Evolutionary conservation across 2,888 invertebrate genomes (phyloP).

Genomic region (Ophioninae sp.): DNA sequence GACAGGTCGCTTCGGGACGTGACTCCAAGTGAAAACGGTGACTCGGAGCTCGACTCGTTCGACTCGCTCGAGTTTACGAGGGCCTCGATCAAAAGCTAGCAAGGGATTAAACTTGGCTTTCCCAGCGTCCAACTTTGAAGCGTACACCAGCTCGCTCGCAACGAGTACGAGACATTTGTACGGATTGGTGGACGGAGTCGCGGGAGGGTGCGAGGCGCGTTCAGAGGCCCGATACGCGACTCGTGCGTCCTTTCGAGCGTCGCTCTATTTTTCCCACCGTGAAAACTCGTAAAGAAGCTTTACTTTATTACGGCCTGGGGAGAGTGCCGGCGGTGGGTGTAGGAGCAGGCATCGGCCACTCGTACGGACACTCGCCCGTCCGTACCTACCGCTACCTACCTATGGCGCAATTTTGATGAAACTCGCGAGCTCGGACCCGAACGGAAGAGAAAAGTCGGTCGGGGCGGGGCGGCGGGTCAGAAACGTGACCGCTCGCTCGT

Average conservation of each 20-base stretch:
- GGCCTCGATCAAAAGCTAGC: constrained; percentile 10
- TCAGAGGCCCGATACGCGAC: background rate
- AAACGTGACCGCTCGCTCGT: constrained; percentile 56
- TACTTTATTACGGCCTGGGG: constrained; percentile 46
- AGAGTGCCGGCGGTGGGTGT: background rate
- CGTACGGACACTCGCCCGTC: background rate
- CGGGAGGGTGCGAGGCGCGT: too few relatives aligned
- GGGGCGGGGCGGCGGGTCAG: constrained; percentile 43
- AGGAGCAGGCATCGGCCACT: background rate
- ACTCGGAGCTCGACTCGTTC: background rate
- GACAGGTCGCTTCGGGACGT: background rate
- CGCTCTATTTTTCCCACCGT: constrained; percentile 17
- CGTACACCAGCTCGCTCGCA: constrained; percentile 10
- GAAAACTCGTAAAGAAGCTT: constrained; percentile 47
- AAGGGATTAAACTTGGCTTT: constrained; percentile 12
- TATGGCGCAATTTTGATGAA: constrained; percentile 53
- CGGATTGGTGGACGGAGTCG: background rate
- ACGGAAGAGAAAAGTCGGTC: constrained; percentile 10
- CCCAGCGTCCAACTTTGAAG: constrained; percentile 13
- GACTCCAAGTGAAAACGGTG: constrained; percentile 16
- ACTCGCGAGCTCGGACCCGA: constrained; percentile 45
- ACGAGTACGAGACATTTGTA: constrained; percentile 2
- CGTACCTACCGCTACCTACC: constrained; percentile 8
- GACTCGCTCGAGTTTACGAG: background rate
- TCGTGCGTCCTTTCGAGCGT: constrained; percentile 41